A percentile compares a stretch with the other conserved stretches of the same genome.
Evolutionary conservation across 2,797 vertebrate species (phyloP).

Genomic region (Dicrostonyx torquatus): DNA sequence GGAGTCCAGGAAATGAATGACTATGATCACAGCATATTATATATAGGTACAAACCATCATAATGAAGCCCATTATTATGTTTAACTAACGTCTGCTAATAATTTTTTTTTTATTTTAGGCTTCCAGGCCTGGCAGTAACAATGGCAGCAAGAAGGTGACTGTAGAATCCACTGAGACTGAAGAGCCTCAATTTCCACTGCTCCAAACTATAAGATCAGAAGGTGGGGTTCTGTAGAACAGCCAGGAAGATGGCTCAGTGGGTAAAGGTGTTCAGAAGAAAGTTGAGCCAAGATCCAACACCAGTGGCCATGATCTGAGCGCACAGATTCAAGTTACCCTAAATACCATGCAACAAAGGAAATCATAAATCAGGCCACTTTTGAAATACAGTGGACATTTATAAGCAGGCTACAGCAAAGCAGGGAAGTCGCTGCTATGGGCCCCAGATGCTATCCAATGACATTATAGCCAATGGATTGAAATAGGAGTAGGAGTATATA

Average conservation of each 20-base stretch:
- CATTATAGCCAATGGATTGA: background rate
- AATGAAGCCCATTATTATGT: background rate
- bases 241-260: background rate
- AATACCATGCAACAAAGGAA: background rate
- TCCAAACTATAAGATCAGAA: background rate
- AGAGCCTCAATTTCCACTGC: background rate
- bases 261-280: background rate
- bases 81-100: background rate
- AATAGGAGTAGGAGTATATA: background rate
- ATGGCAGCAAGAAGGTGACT: background rate
- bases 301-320: background rate
- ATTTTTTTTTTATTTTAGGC: background rate
- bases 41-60: background rate
- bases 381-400: background rate
- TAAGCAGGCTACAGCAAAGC: background rate
- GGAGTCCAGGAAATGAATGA: background rate
- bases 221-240: background rate
- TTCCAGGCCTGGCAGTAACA: background rate
- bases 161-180: background rate
- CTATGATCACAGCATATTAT: background rate
- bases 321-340: background rate
- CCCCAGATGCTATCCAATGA: background rate
- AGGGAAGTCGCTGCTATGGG: background rate
- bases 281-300: background rate
- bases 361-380: background rate